Percentiles rank a stretch among this genome's conserved stretches.
Evolutionary conservation across 92 coral and sea anemone genomes (phyloP).

Genomic region (Plumapathes pennacea): DNA sequence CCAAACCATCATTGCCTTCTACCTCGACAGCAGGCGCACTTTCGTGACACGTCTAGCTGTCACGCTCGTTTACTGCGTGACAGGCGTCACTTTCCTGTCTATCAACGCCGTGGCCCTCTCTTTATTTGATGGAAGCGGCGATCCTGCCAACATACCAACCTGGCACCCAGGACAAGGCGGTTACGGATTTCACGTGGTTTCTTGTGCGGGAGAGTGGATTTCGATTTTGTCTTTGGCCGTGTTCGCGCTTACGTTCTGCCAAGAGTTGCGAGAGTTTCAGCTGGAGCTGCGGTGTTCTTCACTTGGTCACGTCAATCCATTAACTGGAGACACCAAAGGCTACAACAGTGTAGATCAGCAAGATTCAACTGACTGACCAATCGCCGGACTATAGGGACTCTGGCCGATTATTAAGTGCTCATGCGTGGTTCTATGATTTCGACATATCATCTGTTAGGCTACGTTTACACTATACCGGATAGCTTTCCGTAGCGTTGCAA

Average conservation of each 20-base stretch:
- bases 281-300: constrained; percentile 57
- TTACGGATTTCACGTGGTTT: constrained; percentile 66
- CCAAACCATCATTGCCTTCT: constrained; percentile 5
- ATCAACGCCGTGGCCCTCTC: constrained; percentile 44
- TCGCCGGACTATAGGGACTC: no score
- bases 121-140: constrained; percentile 33
- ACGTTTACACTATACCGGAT: no score
- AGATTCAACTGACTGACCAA: no score
- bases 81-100: constrained; percentile 35
- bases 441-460: no score
- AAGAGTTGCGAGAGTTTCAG: constrained; percentile 67
- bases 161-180: constrained; percentile 79
- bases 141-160: constrained; percentile 16
- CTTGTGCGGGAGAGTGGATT: constrained; percentile 74
- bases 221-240: constrained; percentile 62
- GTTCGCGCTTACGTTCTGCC: constrained; percentile 54
- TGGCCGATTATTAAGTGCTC: no score
- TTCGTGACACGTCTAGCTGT: constrained; percentile 15
- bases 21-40: constrained; percentile 20
- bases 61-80: constrained; percentile 10
- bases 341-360: no score
- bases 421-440: no score
- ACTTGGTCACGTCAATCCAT: no score
- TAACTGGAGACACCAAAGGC: no score
- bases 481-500: no score